Base-by-base conservation (phyloP, 2,888 invertebrate species). In the Erpobdella octoculata region DNA sequence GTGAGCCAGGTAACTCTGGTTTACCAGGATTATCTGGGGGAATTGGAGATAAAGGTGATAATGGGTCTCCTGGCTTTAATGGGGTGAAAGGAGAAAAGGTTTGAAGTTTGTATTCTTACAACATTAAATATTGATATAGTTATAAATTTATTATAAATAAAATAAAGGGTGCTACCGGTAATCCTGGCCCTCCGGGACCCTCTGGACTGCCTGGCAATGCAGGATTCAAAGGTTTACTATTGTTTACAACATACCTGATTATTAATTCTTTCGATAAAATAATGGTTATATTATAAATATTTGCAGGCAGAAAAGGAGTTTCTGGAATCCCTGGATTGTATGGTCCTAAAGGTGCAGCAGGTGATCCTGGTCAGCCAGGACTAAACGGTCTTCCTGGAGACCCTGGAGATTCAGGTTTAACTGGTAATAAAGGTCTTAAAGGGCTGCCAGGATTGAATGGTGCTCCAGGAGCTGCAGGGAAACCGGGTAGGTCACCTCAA, bases 151-250 rank as follows among this genome's bases (percentile, higher is more conserved):
- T 35, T 1, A 15, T 8, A 28, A 62, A 33, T 28, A 15, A 8
- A n/a, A 33, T 18, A 33, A 35, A 62, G 84, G 92, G 93, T 78
- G 90, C 91, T 82, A 87, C 86, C 48, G 93, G 93, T 76, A 48
- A 15, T 28, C 35, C 67, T 36, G 73, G 75, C 33, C 28, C 36
- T 38, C 18, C 70, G 33, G 75, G 72, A n/a, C 21, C 36, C 2
- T 38, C 61, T 31, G 72, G 72, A 41, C 36, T 21, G 35, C 9
- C 38, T 9, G 33, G 41, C 6, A 35, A 36, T 33, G 18, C n/a
- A 9, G 31, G n/a, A 1, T n/a, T 28, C 21, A 53, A 53, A 18
- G 53, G 53, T 53, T 53, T 53, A 53, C 53, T 5, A 9, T 46
- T 46, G 21, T 46, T 46, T 46, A 1, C 21, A 46, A 46, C 5